These are phyloP conservation scores for Plodia interpunctella DNA, from an alignment of 1,140 invertebrate genomes.

Conservation along the genomic window DNA sequence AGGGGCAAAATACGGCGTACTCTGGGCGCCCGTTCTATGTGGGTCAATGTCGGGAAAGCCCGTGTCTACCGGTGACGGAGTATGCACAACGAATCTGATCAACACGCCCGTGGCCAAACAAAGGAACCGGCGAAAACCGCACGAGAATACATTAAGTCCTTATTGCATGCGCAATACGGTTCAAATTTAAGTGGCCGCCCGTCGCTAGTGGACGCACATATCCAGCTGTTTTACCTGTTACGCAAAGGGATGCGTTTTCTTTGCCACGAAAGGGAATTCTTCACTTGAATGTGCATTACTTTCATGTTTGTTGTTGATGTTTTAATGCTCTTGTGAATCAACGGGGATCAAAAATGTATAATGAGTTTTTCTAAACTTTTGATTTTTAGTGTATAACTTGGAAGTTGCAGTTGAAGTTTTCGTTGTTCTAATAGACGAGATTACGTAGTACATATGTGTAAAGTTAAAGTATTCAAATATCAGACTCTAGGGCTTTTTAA, in stretches of 20 bases:
- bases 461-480: too few relatives aligned
- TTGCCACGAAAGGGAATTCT: neutral
- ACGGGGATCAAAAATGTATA: too few relatives aligned
- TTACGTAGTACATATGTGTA: too few relatives aligned
- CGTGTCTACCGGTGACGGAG: slow-evolving; percentile 76
- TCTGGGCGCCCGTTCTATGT: slow-evolving; percentile 77
- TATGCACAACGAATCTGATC: slow-evolving; percentile 77
- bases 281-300: neutral
- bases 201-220: slow-evolving; percentile 8
- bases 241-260: slow-evolving; percentile 6
- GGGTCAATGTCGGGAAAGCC: slow-evolving; percentile 80
- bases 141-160: slow-evolving; percentile 31
- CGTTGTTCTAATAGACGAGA: too few relatives aligned
- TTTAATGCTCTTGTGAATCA: too few relatives aligned
- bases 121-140: slow-evolving; percentile 48
- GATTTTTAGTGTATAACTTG: too few relatives aligned
- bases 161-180: slow-evolving; percentile 38
- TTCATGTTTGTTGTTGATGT: neutral
- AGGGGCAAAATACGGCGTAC: slow-evolving; percentile 77
- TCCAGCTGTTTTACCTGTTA: slow-evolving; percentile 8
- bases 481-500: too few relatives aligned
- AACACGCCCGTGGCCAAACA: slow-evolving; percentile 74
- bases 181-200: slow-evolving; percentile 25
- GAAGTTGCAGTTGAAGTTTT: too few relatives aligned
- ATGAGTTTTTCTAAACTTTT: too few relatives aligned